Base-by-base conservation (phyloP, 2,113 vertebrate species). In the Pachycephala philippinensis region DNA sequence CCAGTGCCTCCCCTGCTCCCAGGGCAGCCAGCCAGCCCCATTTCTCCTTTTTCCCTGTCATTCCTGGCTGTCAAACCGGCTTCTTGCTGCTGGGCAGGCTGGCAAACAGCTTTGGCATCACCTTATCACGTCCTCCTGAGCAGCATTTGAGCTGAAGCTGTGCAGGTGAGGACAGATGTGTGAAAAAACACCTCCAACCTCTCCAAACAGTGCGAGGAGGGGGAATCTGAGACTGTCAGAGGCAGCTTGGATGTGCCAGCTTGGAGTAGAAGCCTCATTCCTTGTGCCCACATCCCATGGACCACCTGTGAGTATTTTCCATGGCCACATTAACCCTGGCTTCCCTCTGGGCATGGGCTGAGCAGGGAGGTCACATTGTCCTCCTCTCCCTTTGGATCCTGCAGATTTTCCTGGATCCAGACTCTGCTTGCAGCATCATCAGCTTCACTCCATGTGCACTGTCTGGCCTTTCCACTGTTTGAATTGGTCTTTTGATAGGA, bases 51-150 rank as follows among this genome's bases (percentile, higher is more conserved):
- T 60, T 49, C 59, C 45, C 24, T 10, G 4, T 21, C 49, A 13
- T 44, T 8, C 26, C 45, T 92, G 76, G 66, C 71, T 94, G 89
- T 68, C 76, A 90, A 72, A 88, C 24, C 0, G 0, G 27, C 57
- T 88, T 1, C 5, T 71, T n/a, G 90, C 88, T 93, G 64, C 88
- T 89, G 90, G 88, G 60, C 82, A 84, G 88, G 78, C 84, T 84
- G 76, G 85, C 72, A 93, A 33, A 45, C 31, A 53, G 88, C 63
- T 69, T 65, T 60, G 79, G 54, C 94, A 88, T 66, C 49, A 4
- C 21, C 87, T 93, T 91, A 89, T 91, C 87, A 6, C 1, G 0
- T 68, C 74, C 81, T 92, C 31, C 26, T 4, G 28, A 71, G 54
- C 15, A 11, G 33, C 0, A 0, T 47, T 86, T 70, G 4, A 69